Evolutionary conservation across 2,797 vertebrate genomes (phyloP), one percentile per base, ranked within the genome.

Genomic region (Brachyrhaphis roseni): DNA sequence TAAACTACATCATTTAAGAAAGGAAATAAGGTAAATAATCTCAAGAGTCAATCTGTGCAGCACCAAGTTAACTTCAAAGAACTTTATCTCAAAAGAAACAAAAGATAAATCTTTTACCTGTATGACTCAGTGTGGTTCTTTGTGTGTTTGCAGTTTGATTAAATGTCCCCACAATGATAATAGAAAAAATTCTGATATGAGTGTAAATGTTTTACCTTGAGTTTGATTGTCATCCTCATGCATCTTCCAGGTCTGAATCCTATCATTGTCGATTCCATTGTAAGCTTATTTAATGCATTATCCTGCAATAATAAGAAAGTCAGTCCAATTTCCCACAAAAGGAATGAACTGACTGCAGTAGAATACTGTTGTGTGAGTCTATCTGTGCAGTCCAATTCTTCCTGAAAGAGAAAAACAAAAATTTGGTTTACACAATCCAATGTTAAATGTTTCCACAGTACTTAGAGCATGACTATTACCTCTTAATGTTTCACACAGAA

Each of bases 141-240:
- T 43, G 36, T 72, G 64, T 20, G 39, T 28, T 62, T 34, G 11
- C 28, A 74, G 53, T 78, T 41, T 64, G 15, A 41, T 23, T 51
- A 55, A 28, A 34, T 26, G 3, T 78, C 28, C 4, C 34, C 0
- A 0, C 7, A 2, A 49, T 36, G 13, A 45, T 8, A 28, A 78
- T 11, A 3, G 31, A 36, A 4, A 76, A 72, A n/a, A 83, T 28
- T 34, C 0, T 39, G 26, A 57, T 75, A 57, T 79, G 66, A 46
- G 81, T 7, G 59, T n/a, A 80, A 47, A n/a, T 55, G 39, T 81
- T 79, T 94, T 94, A 96, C 96, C 96, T 96, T 89, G 75, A 86
- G 76, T 91, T 82, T 88, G 81, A 72, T 86, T 72, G 80, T 79
- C 83, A 86, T 92, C 86, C 86, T 85, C 78, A 62, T 77, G 59